Base-by-base conservation (phyloP, 2,888 invertebrate species). In the Aproaerema taeniolella region DNA sequence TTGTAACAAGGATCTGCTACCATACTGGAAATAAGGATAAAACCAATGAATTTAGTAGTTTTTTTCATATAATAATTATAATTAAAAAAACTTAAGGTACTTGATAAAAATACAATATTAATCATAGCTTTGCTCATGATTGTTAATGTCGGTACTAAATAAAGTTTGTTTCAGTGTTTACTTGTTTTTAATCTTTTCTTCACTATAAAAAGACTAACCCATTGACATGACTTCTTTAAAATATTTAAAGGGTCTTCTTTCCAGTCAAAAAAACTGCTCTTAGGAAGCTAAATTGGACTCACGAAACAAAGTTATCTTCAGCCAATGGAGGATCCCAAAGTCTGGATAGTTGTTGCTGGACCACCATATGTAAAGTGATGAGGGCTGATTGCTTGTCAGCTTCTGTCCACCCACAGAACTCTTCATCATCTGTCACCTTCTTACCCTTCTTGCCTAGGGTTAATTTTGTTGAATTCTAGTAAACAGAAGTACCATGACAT, bases 241-340 rank as follows among this genome's bases (percentile, higher is more conserved):
- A n/a, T n/a, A n/a, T n/a, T n/a, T n/a, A n/a, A n/a, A n/a, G n/a
- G n/a, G n/a, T n/a, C n/a, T n/a, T n/a, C n/a, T n/a, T n/a, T n/a
- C n/a, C n/a, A n/a, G n/a, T n/a, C n/a, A n/a, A n/a, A n/a, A n/a
- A n/a, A n/a, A n/a, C n/a, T n/a, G n/a, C n/a, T n/a, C n/a, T n/a
- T n/a, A n/a, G n/a, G n/a, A n/a, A n/a, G n/a, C n/a, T n/a, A n/a
- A n/a, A n/a, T n/a, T n/a, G n/a, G 9, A 82, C 89, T 88, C 80
- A 95, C 95, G 91, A 91, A 30, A 95, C 90, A 88, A 95, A 95
- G 53, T 91, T 91, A 62, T 95, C 93, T 59, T 96, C 95, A 20
- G 92, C 91, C 28, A 95, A 82, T 0, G 95, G 95, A 4, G 95
- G 95, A 54, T 91, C 91, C 95, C 95, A 96, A 0, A 96, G 85